A percentile compares a stretch with the other conserved stretches of the same genome.
phyloP scores from a whole-genome alignment of 1,140 invertebrate species.

The Homalodisca vitripennis region DNA sequence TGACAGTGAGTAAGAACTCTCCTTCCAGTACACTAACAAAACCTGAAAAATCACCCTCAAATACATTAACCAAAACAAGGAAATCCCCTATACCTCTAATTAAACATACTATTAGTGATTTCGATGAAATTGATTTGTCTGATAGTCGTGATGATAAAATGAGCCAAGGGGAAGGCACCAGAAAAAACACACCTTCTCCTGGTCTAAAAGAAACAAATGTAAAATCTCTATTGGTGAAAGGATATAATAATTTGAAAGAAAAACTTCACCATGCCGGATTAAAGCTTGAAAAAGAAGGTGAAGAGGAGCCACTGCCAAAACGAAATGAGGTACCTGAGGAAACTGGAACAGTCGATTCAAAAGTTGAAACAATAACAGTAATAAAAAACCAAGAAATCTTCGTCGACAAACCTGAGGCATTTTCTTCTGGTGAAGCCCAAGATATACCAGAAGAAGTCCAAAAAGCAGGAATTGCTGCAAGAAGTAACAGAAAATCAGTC shows the following conservation, averaged over 20 bases:
- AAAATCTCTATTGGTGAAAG: constrained; percentile 41
- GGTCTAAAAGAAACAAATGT: constrained; percentile 38
- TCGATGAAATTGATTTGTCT: constrained; percentile 47
- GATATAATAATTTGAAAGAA: constrained; percentile 46
- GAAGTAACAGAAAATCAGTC: constrained; percentile 58
- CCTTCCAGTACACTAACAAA: constrained; percentile 8
- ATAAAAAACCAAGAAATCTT: background rate
- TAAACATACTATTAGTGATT: constrained; percentile 45
- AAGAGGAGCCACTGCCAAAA: constrained; percentile 23
- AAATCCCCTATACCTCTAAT: background rate
- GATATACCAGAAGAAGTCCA: constrained; percentile 66
- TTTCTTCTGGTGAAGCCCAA: background rate
- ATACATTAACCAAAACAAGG: constrained; percentile 23
- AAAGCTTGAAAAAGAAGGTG: constrained; percentile 30
- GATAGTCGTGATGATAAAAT: constrained; percentile 30
- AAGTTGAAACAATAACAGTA: background rate
- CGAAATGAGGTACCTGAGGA: constrained; percentile 18
- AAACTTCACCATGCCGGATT: constrained; percentile 40
- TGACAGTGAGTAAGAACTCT: constrained; percentile 5
- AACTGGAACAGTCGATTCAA: constrained; percentile 30
- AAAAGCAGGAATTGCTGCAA: constrained; percentile 65
- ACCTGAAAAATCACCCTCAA: background rate
- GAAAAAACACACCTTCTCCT: constrained; percentile 35
- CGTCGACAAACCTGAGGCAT: background rate
- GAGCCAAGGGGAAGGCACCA: constrained; percentile 32